These are phyloP conservation scores for Mus pahari DNA, from an alignment of 2,113 vertebrate species.

Conservation along the genomic window DNA sequence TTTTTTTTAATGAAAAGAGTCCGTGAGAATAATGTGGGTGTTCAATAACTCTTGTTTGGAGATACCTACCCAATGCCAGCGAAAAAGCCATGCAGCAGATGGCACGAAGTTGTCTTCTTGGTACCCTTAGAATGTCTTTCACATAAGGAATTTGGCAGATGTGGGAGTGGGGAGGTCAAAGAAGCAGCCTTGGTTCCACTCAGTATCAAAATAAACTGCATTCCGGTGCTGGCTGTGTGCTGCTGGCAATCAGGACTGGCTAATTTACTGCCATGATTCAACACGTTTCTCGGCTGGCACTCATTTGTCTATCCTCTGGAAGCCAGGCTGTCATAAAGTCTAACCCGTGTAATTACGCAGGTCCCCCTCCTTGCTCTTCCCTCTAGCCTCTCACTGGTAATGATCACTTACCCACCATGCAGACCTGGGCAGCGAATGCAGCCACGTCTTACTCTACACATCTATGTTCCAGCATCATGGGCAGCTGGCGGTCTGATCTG, in stretches of 20 bases:
- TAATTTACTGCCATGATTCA: neutral
- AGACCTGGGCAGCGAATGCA: neutral
- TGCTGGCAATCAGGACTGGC: neutral
- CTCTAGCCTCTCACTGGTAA: neutral
- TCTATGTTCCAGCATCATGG: neutral
- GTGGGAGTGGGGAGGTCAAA: neutral
- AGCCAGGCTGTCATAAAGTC: neutral
- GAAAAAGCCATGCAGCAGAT: neutral
- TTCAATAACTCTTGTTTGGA: neutral
- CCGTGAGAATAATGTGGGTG: neutral
- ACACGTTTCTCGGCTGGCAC: neutral
- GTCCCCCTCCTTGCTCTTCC: neutral
- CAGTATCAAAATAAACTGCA: neutral
- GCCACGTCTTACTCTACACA: neutral
- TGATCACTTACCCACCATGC: neutral
- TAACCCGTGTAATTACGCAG: neutral
- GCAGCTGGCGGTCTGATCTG: neutral
- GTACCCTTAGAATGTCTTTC: neutral
- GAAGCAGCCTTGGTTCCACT: neutral
- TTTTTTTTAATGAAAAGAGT: constrained; percentile 13
- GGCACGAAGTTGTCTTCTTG: neutral
- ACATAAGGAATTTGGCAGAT: neutral
- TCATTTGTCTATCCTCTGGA: neutral
- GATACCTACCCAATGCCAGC: neutral
- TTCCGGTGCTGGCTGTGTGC: neutral